Percentiles rank a stretch among this genome's conserved stretches.
These are phyloP conservation scores for Diarsia rubi DNA, from an alignment of 2,888 invertebrate genomes.

Conservation along the genomic window DNA sequence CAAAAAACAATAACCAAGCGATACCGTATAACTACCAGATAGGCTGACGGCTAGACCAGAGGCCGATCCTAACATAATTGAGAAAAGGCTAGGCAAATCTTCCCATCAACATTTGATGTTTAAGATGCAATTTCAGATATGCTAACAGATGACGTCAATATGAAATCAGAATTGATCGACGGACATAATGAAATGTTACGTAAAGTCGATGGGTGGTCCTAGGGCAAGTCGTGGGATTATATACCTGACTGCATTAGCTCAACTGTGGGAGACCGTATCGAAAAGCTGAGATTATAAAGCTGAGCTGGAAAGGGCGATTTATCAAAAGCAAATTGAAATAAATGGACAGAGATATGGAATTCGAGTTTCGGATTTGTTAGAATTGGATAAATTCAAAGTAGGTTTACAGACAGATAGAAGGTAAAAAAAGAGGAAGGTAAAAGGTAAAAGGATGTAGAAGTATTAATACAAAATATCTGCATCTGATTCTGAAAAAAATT, in stretches of 20 bases:
- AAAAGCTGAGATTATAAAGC: slow-evolving; percentile 36
- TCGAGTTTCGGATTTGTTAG: slow-evolving; percentile 7
- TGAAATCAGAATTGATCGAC: slow-evolving; percentile 49
- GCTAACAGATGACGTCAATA: slow-evolving; percentile 48
- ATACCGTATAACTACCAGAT: neutral
- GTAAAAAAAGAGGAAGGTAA: no score
- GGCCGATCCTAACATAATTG: no score
- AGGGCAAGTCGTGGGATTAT: slow-evolving; percentile 48
- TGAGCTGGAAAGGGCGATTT: slow-evolving; percentile 51
- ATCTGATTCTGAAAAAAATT: neutral
- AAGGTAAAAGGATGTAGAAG: slow-evolving; percentile 4
- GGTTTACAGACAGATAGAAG: neutral
- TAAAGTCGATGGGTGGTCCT: slow-evolving; percentile 55
- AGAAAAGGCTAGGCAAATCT: no score
- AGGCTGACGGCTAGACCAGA: no score
- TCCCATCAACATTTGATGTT: slow-evolving; percentile 11
- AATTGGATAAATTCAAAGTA: slow-evolving; percentile 9
- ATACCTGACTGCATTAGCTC: slow-evolving; percentile 28
- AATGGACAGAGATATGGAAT: slow-evolving; percentile 38
- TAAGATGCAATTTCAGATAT: slow-evolving; percentile 45
- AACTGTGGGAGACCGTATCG: slow-evolving; percentile 43
- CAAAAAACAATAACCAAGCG: neutral
- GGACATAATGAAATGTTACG: slow-evolving; percentile 49
- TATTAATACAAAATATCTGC: neutral
- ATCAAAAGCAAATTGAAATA: slow-evolving; percentile 47